Base-by-base conservation (phyloP, 2,888 invertebrate species). In the Caenorhabditis wallacei region DNA sequence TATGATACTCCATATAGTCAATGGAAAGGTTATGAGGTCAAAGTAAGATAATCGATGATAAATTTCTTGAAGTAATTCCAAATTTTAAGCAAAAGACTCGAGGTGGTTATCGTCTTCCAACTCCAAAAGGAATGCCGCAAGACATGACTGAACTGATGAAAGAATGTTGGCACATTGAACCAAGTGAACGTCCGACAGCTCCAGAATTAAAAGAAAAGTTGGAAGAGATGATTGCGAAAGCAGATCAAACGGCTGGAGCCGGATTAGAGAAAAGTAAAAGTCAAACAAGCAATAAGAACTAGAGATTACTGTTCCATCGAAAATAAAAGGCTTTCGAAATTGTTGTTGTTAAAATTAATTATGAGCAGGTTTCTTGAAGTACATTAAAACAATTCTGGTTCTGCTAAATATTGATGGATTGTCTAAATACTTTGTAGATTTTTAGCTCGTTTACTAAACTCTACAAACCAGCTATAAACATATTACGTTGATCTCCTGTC, bases 21-120 rank as follows among this genome's bases (percentile, higher is more conserved):
- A 30, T 88, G 88, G 88, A 86, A 87, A 64, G 89, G 88, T 13
- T 82, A 80, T 54, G 80, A 78, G 16, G 89, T 89, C 48, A 89
- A 89, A 84, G 87, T 87, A 46, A 24, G 22, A 11, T 5, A 48
- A 18, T 5, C 5, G 13, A n/a, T 18, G 46, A 18, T 1, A 18
- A 18, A 18, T 4, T 18, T 43, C 13, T 22, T 26, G 4, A 59
- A 40, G 10, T 18, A 10, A 30, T 30, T 30, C 40, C 1, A 2
- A 35, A 20, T 53, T 78, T 86, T 71, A 76, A 85, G 82, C 82
- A 81, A 64, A 83, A 84, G 63, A 88, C 88, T 35, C 88, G 89
- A 72, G 80, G 43, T 8, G 89, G 89, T 16, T 89, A 86, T 64
- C 84, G 89, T 22, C 78, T 89, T 79, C 74, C 78, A 24, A 80